Conservation (phyloP, 1,140 invertebrate genomes). For the Drosophila neocordata region DNA sequence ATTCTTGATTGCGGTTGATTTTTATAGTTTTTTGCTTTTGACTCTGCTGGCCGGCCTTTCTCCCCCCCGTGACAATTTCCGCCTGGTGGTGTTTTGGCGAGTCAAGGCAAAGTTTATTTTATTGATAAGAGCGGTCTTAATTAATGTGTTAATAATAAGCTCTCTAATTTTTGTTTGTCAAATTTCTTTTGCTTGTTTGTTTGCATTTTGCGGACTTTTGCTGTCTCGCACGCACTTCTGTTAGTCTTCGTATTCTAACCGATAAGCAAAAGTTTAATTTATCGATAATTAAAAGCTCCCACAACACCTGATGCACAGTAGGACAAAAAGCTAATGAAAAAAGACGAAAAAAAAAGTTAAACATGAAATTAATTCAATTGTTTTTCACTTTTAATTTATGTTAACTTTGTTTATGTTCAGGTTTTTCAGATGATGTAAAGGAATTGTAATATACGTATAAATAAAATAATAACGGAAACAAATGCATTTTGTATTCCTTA, state of each 20-base stretch:
- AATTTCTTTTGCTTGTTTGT: conserved; percentile 12
- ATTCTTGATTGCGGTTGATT: not conserved
- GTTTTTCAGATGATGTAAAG: too few species aligned
- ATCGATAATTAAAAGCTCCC: not conserved
- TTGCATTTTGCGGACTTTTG: not conserved
- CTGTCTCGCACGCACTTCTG: conserved; percentile 3
- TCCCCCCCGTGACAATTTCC: not conserved
- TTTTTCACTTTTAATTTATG: too few species aligned
- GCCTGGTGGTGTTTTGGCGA: not conserved
- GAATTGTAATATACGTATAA: too few species aligned
- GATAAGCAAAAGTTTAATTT: not conserved
- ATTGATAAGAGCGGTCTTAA: conserved; percentile 24
- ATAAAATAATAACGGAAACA: too few species aligned
- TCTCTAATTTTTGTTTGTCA: conserved; percentile 29
- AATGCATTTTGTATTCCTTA: too few species aligned
- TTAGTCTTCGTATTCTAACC: not conserved
- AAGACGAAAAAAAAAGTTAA: too few species aligned
- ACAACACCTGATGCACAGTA: not conserved
- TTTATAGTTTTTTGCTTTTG: not conserved
- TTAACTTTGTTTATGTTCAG: too few species aligned
- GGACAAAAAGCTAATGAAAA: not conserved
- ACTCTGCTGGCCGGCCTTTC: not conserved
- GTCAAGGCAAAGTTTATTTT: conserved; percentile 6
- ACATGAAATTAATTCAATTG: too few species aligned
- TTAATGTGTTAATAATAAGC: conserved; percentile 5